Conservation (phyloP, 2,797 vertebrate species). For the Graptemys geographica region DNA sequence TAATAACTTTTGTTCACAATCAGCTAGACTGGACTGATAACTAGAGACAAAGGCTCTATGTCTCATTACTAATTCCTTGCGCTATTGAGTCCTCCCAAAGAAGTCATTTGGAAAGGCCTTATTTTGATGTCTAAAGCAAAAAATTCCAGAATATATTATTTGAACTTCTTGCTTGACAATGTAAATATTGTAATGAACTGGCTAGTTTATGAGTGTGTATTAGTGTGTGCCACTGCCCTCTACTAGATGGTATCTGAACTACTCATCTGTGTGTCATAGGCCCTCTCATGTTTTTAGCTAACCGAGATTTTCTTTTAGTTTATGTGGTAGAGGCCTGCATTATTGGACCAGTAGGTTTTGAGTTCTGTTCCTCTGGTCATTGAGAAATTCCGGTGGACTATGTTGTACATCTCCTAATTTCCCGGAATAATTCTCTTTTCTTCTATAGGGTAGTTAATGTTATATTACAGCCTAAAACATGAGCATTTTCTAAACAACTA, state of each 20-base stretch:
- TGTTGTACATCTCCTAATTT: neutral
- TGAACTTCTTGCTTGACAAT: neutral
- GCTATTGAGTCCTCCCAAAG: neutral
- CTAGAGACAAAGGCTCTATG: neutral
- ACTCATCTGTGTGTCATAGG: rapidly evolving
- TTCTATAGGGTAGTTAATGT: neutral
- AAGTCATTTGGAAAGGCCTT: neutral
- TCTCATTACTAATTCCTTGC: neutral
- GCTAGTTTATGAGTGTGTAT: neutral
- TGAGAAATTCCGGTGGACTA: neutral
- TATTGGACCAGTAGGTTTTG: rapidly evolving
- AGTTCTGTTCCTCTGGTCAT: neutral
- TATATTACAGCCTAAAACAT: neutral
- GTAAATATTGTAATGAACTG: neutral
- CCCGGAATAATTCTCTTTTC: neutral
- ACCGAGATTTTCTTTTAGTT: rapidly evolving
- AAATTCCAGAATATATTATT: neutral
- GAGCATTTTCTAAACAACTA: neutral
- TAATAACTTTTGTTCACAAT: no score
- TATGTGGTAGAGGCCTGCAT: rapidly evolving
- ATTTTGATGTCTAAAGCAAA: neutral
- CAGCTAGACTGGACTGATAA: neutral
- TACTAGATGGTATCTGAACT: rapidly evolving
- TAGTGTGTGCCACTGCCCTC: neutral
- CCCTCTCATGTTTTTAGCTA: neutral